phyloP scores from a whole-genome alignment of 2,113 vertebrate genomes.

The Nothobranchius kuhntae region DNA sequence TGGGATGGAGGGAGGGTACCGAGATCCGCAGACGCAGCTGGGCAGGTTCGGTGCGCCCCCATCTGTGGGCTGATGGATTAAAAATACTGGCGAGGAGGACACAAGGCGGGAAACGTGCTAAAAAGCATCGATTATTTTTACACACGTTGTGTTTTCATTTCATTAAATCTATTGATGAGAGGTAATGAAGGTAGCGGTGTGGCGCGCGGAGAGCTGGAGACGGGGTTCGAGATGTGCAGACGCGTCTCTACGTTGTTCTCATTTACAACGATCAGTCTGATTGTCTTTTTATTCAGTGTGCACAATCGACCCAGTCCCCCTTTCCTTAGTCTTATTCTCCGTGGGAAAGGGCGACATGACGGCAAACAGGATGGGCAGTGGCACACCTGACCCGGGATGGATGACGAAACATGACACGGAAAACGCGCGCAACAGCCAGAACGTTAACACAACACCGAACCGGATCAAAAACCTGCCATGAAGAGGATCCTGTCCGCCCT shows the following conservation, averaged over 20 bases:
- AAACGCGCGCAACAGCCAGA: slow-evolving; percentile 63
- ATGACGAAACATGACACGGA: slow-evolving; percentile 74
- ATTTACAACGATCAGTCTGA: slow-evolving; percentile 9
- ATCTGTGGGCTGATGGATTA: slow-evolving; percentile 44
- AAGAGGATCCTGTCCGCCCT: slow-evolving; percentile 45
- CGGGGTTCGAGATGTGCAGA: slow-evolving; percentile 20
- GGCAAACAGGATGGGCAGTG: slow-evolving; percentile 60
- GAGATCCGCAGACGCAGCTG: slow-evolving; percentile 27
- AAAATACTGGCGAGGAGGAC: background rate
- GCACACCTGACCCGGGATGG: slow-evolving; percentile 59
- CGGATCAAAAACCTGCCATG: slow-evolving; percentile 67
- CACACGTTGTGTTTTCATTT: background rate
- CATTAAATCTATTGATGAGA: background rate
- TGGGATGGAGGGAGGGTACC: slow-evolving; percentile 42
- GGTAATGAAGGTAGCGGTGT: background rate
- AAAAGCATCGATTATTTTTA: slow-evolving; percentile 5
- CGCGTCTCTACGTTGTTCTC: slow-evolving; percentile 29
- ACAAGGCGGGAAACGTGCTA: background rate
- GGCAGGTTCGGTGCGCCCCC: slow-evolving; percentile 65
- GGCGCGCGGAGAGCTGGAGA: slow-evolving; percentile 10
- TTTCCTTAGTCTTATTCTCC: background rate
- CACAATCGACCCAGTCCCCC: slow-evolving; percentile 16
- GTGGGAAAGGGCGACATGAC: slow-evolving; percentile 36
- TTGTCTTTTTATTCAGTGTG: slow-evolving; percentile 21
- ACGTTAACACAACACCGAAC: slow-evolving; percentile 64